Evolutionary conservation across 2,888 invertebrate species (phyloP).

Genomic region (Hermodice carunculata): DNA sequence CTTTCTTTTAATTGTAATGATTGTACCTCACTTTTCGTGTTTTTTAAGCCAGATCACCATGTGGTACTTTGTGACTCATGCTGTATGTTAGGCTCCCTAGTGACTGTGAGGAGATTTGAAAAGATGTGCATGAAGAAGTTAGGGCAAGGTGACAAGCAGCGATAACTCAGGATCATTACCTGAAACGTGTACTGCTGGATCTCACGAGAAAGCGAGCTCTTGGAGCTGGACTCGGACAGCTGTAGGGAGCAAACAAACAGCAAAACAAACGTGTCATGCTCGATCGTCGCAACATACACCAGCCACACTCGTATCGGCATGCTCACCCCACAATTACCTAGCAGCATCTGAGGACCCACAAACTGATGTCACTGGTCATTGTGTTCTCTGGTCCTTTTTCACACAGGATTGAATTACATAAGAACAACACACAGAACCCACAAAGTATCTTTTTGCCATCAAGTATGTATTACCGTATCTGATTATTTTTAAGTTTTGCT

Average conservation of each 20-base stretch:
- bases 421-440: too few species aligned
- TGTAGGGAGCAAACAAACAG: conserved; percentile 33
- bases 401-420: too few species aligned
- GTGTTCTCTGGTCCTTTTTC: too few species aligned
- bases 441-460: too few species aligned
- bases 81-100: too few species aligned
- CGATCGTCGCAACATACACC: neutral
- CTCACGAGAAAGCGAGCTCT: conserved; percentile 52
- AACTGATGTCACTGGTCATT: neutral
- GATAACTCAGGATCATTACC: conserved; percentile 9
- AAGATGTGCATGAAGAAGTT: neutral
- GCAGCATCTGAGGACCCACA: neutral
- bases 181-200: conserved; percentile 23
- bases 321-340: neutral
- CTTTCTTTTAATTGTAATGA: too few species aligned
- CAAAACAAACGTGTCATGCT: neutral
- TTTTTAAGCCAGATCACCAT: too few species aligned
- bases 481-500: too few species aligned
- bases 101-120: too few species aligned
- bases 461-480: too few species aligned
- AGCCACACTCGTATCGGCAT: neutral
- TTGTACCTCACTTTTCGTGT: neutral
- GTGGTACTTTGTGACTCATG: too few species aligned
- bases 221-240: conserved; percentile 59
- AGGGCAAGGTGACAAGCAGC: neutral